These are phyloP conservation scores for Chrysodeixis includens DNA, from an alignment of 2,888 invertebrate genomes.

Conservation along the genomic window DNA sequence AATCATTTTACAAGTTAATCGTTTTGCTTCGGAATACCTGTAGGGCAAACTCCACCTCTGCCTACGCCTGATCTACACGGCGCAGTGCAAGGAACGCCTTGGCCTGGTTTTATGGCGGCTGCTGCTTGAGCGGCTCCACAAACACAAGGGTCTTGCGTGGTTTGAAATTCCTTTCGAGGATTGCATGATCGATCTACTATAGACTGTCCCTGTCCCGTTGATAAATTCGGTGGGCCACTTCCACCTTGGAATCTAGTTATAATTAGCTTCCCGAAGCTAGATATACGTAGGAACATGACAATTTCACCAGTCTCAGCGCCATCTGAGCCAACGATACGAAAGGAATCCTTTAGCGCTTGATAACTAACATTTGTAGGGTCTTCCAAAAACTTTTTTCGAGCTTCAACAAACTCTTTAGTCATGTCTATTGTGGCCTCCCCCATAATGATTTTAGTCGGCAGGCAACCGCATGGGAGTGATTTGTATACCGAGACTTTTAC, in stretches of 20 bases:
- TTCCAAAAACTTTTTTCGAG: conserved; percentile 84
- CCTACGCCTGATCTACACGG: conserved; percentile 45
- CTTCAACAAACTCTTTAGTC: conserved; percentile 89
- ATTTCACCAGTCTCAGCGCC: conserved; percentile 89
- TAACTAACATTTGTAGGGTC: conserved; percentile 85
- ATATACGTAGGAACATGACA: conserved; percentile 90
- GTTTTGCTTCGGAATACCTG: conserved; percentile 63
- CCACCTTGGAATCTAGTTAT: conserved; percentile 91
- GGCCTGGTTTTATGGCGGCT: conserved; percentile 39
- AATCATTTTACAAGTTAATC: not conserved
- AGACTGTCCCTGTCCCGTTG: conserved; percentile 61
- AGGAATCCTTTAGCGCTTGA: conserved; percentile 90
- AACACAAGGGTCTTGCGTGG: conserved; percentile 75
- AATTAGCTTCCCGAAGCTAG: conserved; percentile 91
- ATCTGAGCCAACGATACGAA: conserved; percentile 86
- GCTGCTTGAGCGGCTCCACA: conserved; percentile 73
- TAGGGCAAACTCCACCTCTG: conserved; percentile 67
- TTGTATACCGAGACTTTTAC: conserved; percentile 89
- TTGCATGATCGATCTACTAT: conserved; percentile 79
- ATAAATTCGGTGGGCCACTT: conserved; percentile 70
- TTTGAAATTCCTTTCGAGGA: conserved; percentile 74
- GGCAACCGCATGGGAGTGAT: conserved; percentile 89
- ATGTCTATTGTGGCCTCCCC: conserved; percentile 90
- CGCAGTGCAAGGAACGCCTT: conserved; percentile 53
- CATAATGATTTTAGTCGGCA: conserved; percentile 90